phyloP scores from a whole-genome alignment of 2,888 invertebrate genomes.

The Andrena haemorrhoa region DNA sequence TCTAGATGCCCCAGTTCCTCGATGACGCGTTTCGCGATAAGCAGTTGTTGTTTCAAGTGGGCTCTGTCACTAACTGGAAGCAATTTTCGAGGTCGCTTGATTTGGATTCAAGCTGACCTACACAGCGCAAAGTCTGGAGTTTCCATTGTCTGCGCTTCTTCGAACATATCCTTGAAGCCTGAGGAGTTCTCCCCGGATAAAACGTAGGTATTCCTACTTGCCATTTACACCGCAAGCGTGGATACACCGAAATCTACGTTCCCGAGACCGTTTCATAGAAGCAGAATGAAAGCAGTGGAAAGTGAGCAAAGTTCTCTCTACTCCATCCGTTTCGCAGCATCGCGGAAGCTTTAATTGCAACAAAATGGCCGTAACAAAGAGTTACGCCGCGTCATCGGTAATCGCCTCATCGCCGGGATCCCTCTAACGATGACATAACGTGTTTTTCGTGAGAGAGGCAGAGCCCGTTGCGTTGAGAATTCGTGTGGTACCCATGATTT shows the following conservation, averaged over 20 bases:
- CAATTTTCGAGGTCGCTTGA: constrained; percentile 5
- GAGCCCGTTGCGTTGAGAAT: constrained; percentile 33
- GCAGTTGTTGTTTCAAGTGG: constrained; percentile 12
- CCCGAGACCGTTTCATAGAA: constrained; percentile 3
- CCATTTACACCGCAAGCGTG: constrained; percentile 26
- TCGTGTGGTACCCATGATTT: constrained; percentile 55
- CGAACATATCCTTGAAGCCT: too few relatives aligned
- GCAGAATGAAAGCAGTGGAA: constrained; percentile 32
- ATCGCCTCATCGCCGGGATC: neutral
- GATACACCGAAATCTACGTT: constrained; percentile 12
- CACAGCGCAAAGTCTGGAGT: too few relatives aligned
- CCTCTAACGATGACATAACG: constrained; percentile 11
- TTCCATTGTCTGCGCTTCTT: too few relatives aligned
- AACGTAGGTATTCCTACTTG: constrained; percentile 6
- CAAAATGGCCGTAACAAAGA: neutral
- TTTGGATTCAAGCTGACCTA: neutral
- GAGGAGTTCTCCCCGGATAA: too few relatives aligned
- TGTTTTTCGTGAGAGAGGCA: constrained; percentile 24
- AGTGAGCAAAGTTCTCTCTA: neutral
- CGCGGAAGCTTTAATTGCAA: neutral
- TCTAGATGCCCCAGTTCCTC: constrained; percentile 28
- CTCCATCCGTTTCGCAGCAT: neutral
- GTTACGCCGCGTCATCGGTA: neutral
- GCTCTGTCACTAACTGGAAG: too few relatives aligned
- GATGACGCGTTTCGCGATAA: constrained; percentile 27